Percentiles rank a stretch among this genome's conserved stretches.
phyloP scores from a whole-genome alignment of 2,113 vertebrate genomes.

The Hystrix cristata region DNA sequence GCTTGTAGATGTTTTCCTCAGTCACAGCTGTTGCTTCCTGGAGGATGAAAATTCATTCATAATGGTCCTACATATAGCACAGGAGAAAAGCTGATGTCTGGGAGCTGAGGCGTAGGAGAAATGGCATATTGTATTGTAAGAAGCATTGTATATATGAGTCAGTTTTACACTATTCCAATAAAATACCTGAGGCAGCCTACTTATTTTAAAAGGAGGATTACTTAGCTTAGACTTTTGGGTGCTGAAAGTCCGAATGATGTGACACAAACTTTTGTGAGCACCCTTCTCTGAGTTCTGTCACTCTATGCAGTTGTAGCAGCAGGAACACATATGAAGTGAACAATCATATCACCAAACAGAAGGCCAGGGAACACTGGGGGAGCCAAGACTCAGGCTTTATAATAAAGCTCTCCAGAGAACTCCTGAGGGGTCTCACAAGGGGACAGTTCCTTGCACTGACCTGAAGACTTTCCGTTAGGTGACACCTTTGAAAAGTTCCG shows the following conservation, averaged over 20 bases:
- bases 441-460: too few relatives aligned
- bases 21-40: background rate
- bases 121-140: background rate
- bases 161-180: background rate
- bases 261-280: background rate
- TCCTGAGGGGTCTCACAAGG: background rate
- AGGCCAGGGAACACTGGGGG: background rate
- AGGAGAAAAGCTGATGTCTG: too few relatives aligned
- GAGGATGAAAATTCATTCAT: background rate
- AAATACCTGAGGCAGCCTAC: background rate
- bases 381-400: background rate
- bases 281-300: accelerated
- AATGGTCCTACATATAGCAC: background rate
- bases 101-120: background rate
- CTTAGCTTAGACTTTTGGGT: background rate
- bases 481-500: too few relatives aligned
- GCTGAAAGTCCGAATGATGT: background rate
- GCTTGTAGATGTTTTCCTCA: background rate
- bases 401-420: background rate
- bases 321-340: background rate
- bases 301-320: accelerated
- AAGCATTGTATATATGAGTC: background rate
- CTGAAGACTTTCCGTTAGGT: background rate
- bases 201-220: background rate
- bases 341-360: background rate